Evolutionary conservation across 2,113 vertebrate species (phyloP).

Genomic region (Psettodes erumei): DNA sequence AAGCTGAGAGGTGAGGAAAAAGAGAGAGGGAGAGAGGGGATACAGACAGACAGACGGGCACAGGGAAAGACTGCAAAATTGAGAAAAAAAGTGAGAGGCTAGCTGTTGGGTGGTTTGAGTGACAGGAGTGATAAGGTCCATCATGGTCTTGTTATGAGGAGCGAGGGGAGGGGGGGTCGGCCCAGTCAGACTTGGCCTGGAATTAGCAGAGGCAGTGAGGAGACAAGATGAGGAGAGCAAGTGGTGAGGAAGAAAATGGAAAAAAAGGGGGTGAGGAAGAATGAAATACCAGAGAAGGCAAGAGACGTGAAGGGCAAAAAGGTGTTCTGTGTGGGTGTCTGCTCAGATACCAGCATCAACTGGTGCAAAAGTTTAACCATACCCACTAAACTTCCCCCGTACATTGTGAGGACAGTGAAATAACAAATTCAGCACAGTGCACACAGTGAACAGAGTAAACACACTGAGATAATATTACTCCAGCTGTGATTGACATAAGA

Average conservation of each 20-base stretch:
- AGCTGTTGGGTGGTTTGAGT: conserved; percentile 55
- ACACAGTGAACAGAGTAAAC: conserved; percentile 17
- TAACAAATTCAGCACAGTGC: conserved; percentile 22
- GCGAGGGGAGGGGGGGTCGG: conserved; percentile 33
- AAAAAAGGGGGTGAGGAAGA: conserved; percentile 18
- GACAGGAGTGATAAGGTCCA: conserved; percentile 71
- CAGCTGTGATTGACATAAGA: conserved; percentile 12
- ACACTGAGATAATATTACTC: conserved; percentile 19
- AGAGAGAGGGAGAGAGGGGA: neutral
- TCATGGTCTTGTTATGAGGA: conserved; percentile 63
- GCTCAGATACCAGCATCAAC: conserved; percentile 15
- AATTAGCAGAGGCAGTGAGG: conserved; percentile 60
- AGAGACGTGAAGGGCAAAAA: conserved; percentile 21
- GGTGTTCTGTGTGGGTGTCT: neutral
- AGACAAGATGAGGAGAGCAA: conserved; percentile 13
- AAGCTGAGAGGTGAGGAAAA: conserved; percentile 14
- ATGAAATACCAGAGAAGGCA: conserved; percentile 9
- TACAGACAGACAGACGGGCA: conserved; percentile 19
- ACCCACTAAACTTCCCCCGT: neutral
- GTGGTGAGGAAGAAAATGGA: conserved; percentile 11
- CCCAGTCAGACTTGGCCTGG: conserved; percentile 49
- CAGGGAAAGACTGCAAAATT: conserved; percentile 25
- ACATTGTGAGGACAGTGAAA: neutral
- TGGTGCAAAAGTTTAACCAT: neutral
- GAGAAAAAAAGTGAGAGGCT: conserved; percentile 21